A percentile compares a stretch with the other conserved stretches of the same genome.
Conservation (phyloP, 2,888 invertebrate genomes). For the Latrodectus elegans region DNA sequence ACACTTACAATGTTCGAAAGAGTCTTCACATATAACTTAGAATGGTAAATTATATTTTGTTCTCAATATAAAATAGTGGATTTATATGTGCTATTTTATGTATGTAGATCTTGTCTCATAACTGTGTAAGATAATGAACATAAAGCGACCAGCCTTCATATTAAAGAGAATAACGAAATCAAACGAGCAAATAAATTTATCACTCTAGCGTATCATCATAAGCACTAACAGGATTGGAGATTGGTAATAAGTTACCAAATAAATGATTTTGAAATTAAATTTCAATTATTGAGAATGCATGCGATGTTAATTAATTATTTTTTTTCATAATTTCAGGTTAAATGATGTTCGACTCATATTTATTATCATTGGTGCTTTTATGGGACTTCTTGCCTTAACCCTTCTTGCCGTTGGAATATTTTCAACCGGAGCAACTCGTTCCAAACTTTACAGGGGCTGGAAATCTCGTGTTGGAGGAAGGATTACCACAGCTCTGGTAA, state of each 20-base stretch:
- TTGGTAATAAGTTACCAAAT: too few relatives aligned
- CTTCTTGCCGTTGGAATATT: constrained; percentile 92
- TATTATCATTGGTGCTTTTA: constrained; percentile 89
- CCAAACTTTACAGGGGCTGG: constrained; percentile 92
- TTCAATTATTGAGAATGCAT: too few relatives aligned
- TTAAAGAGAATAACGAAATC: too few relatives aligned
- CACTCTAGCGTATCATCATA: background rate
- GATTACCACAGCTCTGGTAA: constrained; percentile 80
- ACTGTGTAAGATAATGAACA: too few relatives aligned
- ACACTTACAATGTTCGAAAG: constrained; percentile 90
- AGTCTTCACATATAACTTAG: constrained; percentile 85
- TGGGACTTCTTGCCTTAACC: constrained; percentile 93
- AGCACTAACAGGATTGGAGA: too few relatives aligned
- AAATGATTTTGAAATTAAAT: too few relatives aligned
- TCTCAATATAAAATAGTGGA: too few relatives aligned
- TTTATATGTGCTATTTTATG: too few relatives aligned
- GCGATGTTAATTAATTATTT: background rate
- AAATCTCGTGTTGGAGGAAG: constrained; percentile 92
- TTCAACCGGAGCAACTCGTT: constrained; percentile 94
- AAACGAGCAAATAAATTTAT: background rate
- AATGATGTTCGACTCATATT: constrained; percentile 92
- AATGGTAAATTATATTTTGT: constrained; percentile 79
- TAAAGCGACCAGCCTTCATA: too few relatives aligned
- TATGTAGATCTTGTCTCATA: too few relatives aligned
- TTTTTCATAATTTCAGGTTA: constrained; percentile 79